Percentiles rank a stretch among this genome's conserved stretches.
Evolutionary conservation across 2,888 invertebrate species (phyloP).

Genomic region (Alentia gelatinosa): DNA sequence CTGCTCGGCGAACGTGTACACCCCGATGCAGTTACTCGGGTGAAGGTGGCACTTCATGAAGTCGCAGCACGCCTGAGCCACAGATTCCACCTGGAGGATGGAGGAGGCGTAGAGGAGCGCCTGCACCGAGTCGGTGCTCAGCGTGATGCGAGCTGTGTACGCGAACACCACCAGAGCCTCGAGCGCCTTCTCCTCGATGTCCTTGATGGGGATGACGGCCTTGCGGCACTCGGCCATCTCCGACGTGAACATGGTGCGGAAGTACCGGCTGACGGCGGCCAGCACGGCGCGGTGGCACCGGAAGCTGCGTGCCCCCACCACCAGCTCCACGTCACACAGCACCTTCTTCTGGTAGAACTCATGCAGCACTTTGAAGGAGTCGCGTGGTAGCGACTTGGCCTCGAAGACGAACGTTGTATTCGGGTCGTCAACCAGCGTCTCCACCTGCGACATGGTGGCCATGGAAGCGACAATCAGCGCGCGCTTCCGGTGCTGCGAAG

Average conservation of each 20-base stretch:
- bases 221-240: slow-evolving; percentile 79
- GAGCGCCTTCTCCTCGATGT: slow-evolving; percentile 78
- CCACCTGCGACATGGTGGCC: background rate
- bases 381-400: slow-evolving; percentile 57
- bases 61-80: slow-evolving; percentile 81
- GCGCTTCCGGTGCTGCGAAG: background rate
- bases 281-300: slow-evolving; percentile 81
- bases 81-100: slow-evolving; percentile 81
- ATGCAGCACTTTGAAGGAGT: slow-evolving; percentile 56
- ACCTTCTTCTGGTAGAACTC: slow-evolving; percentile 52
- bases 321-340: slow-evolving; percentile 80
- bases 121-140: slow-evolving; percentile 81
- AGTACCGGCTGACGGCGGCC: slow-evolving; percentile 81
- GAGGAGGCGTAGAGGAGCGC: slow-evolving; percentile 81
- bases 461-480: background rate
- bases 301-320: slow-evolving; percentile 72
- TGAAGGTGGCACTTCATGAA: slow-evolving; percentile 81
- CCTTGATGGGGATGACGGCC: slow-evolving; percentile 75
- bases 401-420: slow-evolving; percentile 55
- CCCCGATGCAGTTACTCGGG: slow-evolving; percentile 80
- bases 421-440: slow-evolving; percentile 22
- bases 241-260: slow-evolving; percentile 81
- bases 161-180: slow-evolving; percentile 80
- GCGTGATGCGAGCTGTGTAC: slow-evolving; percentile 80
- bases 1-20: slow-evolving; percentile 81